phyloP scores from a whole-genome alignment of 1,140 invertebrate genomes.

The Chlorops oryzae region DNA sequence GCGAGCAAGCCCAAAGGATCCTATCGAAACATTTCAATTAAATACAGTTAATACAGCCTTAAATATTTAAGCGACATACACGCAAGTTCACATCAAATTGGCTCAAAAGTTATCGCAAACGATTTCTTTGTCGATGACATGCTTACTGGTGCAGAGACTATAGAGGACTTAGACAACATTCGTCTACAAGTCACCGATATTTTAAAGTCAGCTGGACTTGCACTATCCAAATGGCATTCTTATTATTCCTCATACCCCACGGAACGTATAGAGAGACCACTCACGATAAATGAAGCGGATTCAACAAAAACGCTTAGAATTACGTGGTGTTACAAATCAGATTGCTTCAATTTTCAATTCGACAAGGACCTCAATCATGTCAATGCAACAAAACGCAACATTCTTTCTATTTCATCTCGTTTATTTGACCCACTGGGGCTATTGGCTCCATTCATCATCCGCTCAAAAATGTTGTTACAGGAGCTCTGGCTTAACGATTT shows the following conservation, averaged over 20 bases:
- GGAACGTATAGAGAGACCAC: not conserved
- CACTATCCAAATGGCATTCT: conserved; percentile 3
- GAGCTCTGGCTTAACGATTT: conserved; percentile 39
- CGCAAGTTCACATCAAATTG: conserved; percentile 19
- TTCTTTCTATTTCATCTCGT: conserved; percentile 24
- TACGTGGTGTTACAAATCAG: not conserved
- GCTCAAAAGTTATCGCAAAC: conserved; percentile 25
- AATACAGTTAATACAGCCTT: conserved; percentile 31
- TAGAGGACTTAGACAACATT: not conserved
- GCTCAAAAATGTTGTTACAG: conserved; percentile 48
- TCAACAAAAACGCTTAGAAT: not conserved
- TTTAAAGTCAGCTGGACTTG: not conserved
- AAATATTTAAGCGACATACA: conserved; percentile 30
- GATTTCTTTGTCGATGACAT: conserved; percentile 17
- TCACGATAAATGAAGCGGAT: not conserved
- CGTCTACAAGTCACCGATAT: not conserved
- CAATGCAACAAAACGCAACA: not conserved
- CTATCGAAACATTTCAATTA: conserved; percentile 14
- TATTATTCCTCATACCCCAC: not conserved
- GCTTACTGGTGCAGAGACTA: not conserved
- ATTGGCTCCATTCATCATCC: conserved; percentile 38
- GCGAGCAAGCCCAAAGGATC: conserved; percentile 19
- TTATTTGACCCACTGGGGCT: conserved; percentile 50
- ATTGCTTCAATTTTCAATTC: conserved; percentile 1
- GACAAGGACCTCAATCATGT: not conserved